phyloP scores from a whole-genome alignment of 2,888 invertebrate genomes.

The Muschampia plurimacula region DNA sequence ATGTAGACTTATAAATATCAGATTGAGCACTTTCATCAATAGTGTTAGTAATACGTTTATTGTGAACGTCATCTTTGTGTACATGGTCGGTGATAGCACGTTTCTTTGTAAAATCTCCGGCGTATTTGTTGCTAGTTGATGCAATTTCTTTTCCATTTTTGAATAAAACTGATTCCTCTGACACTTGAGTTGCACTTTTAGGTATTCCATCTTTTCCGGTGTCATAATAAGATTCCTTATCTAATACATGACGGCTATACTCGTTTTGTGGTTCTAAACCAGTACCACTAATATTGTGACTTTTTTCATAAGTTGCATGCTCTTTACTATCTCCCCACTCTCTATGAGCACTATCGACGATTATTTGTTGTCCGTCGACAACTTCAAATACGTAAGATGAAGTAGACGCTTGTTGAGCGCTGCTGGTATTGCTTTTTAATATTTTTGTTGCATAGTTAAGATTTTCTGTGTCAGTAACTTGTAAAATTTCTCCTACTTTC shows the following conservation, averaged over 20 bases:
- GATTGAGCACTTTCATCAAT: constrained; percentile 58
- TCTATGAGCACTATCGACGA: constrained; percentile 85
- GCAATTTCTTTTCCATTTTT: constrained; percentile 80
- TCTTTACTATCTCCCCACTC: constrained; percentile 85
- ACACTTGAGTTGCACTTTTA: constrained; percentile 69
- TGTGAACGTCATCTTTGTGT: constrained; percentile 60
- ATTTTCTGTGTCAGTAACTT: constrained; percentile 68
- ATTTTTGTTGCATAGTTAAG: constrained; percentile 79
- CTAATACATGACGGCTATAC: constrained; percentile 82
- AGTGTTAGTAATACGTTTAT: constrained; percentile 59
- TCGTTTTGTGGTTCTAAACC: constrained; percentile 85
- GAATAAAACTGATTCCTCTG: constrained; percentile 74
- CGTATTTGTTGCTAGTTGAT: constrained; percentile 74
- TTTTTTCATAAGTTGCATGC: constrained; percentile 81
- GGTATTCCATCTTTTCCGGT: constrained; percentile 84
- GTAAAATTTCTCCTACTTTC: constrained; percentile 77
- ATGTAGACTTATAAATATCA: constrained; percentile 57
- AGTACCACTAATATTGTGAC: constrained; percentile 83
- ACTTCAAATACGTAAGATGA: constrained; percentile 88
- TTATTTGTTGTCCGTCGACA: constrained; percentile 86
- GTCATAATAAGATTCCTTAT: constrained; percentile 85
- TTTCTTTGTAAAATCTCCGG: constrained; percentile 77
- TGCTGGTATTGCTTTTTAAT: constrained; percentile 85
- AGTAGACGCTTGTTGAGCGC: constrained; percentile 86
- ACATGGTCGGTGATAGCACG: constrained; percentile 71